These are phyloP conservation scores for Ooceraea biroi DNA, from an alignment of 1,140 invertebrate species.

Conservation along the genomic window DNA sequence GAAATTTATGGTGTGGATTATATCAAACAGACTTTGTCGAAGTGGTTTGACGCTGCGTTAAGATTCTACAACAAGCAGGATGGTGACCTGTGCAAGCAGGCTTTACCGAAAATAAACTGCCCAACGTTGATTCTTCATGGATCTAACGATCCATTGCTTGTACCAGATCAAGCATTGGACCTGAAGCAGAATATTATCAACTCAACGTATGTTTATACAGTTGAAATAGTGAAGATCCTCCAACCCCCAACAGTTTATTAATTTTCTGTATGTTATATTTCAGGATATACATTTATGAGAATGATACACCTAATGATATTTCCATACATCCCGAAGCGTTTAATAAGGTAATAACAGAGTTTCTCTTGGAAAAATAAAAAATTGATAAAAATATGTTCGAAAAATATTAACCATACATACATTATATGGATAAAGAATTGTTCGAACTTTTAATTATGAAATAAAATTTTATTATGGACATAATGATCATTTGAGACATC, in stretches of 20 bases:
- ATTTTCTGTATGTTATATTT: slow-evolving; percentile 73
- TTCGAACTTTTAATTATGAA: too few relatives aligned
- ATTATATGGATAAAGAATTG: background rate
- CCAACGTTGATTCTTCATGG: slow-evolving; percentile 94
- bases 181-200: slow-evolving; percentile 89
- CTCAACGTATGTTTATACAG: slow-evolving; percentile 78
- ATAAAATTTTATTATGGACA: too few relatives aligned
- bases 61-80: slow-evolving; percentile 87
- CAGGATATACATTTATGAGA: slow-evolving; percentile 90
- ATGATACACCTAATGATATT: slow-evolving; percentile 95
- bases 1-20: slow-evolving; percentile 92
- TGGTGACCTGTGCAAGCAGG: slow-evolving; percentile 92
- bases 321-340: slow-evolving; percentile 92
- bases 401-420: background rate
- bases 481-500: too few relatives aligned
- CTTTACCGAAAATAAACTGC: too few relatives aligned
- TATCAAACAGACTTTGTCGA: slow-evolving; percentile 90
- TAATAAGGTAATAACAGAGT: slow-evolving; percentile 91
- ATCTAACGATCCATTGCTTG: slow-evolving; percentile 92
- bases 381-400: too few relatives aligned
- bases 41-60: slow-evolving; percentile 91
- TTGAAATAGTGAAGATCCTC: slow-evolving; percentile 18
- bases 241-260: slow-evolving; percentile 48
- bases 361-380: slow-evolving; percentile 80
- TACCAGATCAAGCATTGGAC: slow-evolving; percentile 90